Conservation (phyloP, 2,888 invertebrate genomes). For the Drosophila flavopinicola region DNA sequence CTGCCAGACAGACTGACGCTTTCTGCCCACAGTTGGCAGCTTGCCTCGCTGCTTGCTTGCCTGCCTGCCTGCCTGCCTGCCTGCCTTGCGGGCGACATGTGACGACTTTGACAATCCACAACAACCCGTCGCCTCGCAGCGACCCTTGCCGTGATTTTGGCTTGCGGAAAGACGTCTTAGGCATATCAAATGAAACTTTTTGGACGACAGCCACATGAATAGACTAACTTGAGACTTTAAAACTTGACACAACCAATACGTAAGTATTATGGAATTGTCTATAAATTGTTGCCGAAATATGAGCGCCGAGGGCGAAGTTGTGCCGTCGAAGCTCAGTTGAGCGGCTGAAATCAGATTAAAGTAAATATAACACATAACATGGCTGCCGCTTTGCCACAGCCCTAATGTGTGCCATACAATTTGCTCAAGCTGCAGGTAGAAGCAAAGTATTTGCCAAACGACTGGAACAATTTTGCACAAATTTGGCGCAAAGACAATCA, state of each 20-base stretch:
- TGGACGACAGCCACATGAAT: conserved; percentile 52
- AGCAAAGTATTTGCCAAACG: conserved; percentile 47
- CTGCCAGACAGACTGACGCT: conserved; percentile 33
- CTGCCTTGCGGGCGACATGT: conserved; percentile 32
- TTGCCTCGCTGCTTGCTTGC: too few species aligned
- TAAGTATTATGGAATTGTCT: conserved; percentile 39
- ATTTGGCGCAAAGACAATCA: conserved; percentile 81
- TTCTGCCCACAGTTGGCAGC: conserved; percentile 14
- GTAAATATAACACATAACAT: conserved; percentile 65
- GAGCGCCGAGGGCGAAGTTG: conserved; percentile 62
- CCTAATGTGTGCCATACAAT: conserved; percentile 41
- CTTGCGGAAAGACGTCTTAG: conserved; percentile 54
- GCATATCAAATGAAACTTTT: conserved; percentile 66
- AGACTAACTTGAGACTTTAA: conserved; percentile 49
- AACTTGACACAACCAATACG: conserved; percentile 30
- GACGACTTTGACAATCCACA: conserved; percentile 64
- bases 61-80: conserved; percentile 27
- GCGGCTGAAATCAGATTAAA: conserved; percentile 75
- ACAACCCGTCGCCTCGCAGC: conserved; percentile 13
- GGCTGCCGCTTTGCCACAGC: conserved; percentile 6
- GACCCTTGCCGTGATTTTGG: conserved; percentile 46
- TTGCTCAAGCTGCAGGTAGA: conserved; percentile 48
- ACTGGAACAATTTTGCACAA: conserved; percentile 69
- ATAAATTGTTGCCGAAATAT: conserved; percentile 64
- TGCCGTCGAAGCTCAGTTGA: conserved; percentile 64